Evolutionary conservation across 2,113 vertebrate species (phyloP), one percentile per base, ranked within the genome.

Genomic region (Nothobranchius kuhntae): DNA sequence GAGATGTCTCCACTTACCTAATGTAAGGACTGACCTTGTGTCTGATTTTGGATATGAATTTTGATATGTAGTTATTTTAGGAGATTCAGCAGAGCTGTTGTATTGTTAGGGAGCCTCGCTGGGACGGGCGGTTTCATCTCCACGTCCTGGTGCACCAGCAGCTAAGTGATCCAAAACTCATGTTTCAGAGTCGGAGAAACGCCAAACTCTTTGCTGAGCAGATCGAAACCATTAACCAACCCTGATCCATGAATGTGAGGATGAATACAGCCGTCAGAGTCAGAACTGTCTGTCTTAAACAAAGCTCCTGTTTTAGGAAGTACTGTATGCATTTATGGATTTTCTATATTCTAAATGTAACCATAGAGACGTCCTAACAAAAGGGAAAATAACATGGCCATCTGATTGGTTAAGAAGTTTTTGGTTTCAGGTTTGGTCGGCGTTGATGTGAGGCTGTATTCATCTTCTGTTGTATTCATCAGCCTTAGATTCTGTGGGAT

Each of bases 151-250:
- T 30, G 26, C 26, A 30, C 26, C 2, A 30, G 26, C 3, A 21
- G 9, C 61, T 13, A 47, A 60, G 38, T 11, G 1, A 53, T 12
- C 44, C 30, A 14, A 64, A 63, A 21, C 40, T 68, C 3, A 57
- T 57, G 10, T 55, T 17, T 47, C 68, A 46, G 17, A 63, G 12
- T 3, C 44, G 54, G 44, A 57, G 44, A 64, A 2, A 70, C 42
- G 74, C 88, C 84, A 86, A 84, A 82, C 81, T 85, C 85, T 87
- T 86, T 89, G 85, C 83, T 75, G 59, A 70, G 73, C 53, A 62
- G 55, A 42, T 61, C 15, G 44, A 72, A 14, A 3, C 58, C 61
- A 71, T 76, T 86, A 88, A 86, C 74, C 21, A 48, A 15, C 36
- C 26, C 35, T 3, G 4, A 5, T 2, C 44, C 26, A 30, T 30